Evolutionary conservation across 2,113 vertebrate species (phyloP).

Genomic region (Solenodon paradoxus): DNA sequence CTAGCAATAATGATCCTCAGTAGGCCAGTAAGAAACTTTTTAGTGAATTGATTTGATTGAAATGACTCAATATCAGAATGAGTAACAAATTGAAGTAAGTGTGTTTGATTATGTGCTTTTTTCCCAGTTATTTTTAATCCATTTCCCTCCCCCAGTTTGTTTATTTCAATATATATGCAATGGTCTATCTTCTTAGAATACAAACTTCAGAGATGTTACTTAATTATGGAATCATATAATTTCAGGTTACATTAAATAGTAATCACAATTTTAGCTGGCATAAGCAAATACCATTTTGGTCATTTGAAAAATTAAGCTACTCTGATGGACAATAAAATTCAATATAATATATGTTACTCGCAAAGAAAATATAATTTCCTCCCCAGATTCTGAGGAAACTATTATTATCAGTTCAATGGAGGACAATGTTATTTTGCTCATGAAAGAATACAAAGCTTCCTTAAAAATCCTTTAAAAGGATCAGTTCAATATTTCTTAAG

Average conservation of each 20-base stretch:
- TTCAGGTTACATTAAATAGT: conserved; percentile 68
- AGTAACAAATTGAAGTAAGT: conserved; percentile 69
- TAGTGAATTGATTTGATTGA: conserved; percentile 50
- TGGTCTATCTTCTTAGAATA: conserved; percentile 31
- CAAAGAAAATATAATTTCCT: conserved; percentile 74
- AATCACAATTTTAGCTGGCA: conserved; percentile 74
- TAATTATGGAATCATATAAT: conserved; percentile 52
- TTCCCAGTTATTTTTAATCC: conserved; percentile 38
- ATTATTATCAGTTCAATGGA: background rate
- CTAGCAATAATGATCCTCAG: background rate
- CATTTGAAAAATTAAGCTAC: conserved; percentile 76
- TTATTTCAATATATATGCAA: conserved; percentile 26
- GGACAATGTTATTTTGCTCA: background rate
- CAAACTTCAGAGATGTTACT: conserved; percentile 42
- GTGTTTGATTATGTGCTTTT: conserved; percentile 61
- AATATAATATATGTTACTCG: conserved; percentile 78
- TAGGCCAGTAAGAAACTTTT: background rate
- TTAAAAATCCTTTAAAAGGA: background rate
- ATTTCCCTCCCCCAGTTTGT: conserved; percentile 39
- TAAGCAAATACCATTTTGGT: conserved; percentile 73
- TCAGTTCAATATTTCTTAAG: background rate
- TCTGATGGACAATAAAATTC: conserved; percentile 77
- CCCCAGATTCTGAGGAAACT: background rate
- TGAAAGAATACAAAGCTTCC: background rate
- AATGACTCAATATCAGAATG: conserved; percentile 56